These are phyloP conservation scores for Cheilosia scutellata DNA, from an alignment of 2,888 invertebrate species.

Conservation along the genomic window DNA sequence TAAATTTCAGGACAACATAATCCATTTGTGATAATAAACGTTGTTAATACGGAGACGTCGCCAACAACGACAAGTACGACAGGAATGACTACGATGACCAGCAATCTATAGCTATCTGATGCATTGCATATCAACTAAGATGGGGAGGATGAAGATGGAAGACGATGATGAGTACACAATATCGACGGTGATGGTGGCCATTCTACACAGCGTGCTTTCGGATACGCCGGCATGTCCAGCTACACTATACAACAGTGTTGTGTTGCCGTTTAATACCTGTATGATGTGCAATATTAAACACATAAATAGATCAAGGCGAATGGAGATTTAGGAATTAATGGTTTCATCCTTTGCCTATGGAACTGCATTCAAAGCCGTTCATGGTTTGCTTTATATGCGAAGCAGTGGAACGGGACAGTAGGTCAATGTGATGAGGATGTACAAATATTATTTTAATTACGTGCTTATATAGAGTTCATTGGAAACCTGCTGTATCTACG, in stretches of 20 bases:
- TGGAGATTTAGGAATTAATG: slow-evolving; percentile 53
- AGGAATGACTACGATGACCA: slow-evolving; percentile 47
- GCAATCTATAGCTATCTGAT: slow-evolving; percentile 12
- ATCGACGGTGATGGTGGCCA: slow-evolving; percentile 19
- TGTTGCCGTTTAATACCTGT: slow-evolving; percentile 17
- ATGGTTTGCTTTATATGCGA: not conserved
- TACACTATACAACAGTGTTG: not conserved
- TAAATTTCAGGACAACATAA: slow-evolving; percentile 73
- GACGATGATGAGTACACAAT: slow-evolving; percentile 10
- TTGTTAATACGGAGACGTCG: slow-evolving; percentile 67
- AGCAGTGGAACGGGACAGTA: slow-evolving; percentile 1
- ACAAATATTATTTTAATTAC: not conserved
- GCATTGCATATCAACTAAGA: slow-evolving; percentile 9
- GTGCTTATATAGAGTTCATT: no score
- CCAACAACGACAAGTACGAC: slow-evolving; percentile 17
- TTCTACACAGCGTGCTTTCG: no score
- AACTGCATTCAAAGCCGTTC: not conserved
- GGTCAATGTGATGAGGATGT: slow-evolving; percentile 2
- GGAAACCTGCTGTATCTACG: no score
- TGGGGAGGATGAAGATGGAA: slow-evolving; percentile 7
- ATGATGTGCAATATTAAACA: slow-evolving; percentile 28
- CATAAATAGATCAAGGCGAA: slow-evolving; percentile 61
- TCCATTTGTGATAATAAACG: slow-evolving; percentile 75
- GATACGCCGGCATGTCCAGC: not conserved
- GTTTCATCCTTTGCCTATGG: slow-evolving; percentile 18